Conservation (phyloP, 2,888 invertebrate genomes). For the Merodon equestris region DNA sequence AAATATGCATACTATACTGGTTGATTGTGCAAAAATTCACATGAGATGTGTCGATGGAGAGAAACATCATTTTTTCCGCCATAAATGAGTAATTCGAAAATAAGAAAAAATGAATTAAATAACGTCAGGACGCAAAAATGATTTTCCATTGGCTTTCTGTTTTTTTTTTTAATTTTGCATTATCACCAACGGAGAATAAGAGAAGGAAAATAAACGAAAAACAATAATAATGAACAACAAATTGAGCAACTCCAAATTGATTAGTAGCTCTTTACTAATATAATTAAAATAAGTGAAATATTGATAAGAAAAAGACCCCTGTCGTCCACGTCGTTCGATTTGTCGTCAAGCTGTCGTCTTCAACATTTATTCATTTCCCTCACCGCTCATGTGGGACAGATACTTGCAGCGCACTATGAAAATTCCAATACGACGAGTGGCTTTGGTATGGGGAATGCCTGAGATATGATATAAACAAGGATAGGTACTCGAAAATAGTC, state of each 20-base stretch:
- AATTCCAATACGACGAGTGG: neutral
- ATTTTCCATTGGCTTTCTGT: too few relatives aligned
- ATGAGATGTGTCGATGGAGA: constrained; percentile 23
- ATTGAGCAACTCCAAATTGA: constrained; percentile 64
- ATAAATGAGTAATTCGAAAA: constrained; percentile 2
- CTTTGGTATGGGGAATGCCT: neutral
- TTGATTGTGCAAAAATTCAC: too few relatives aligned
- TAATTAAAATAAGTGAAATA: constrained; percentile 64
- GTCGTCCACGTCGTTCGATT: constrained; percentile 26
- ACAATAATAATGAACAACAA: constrained; percentile 42
- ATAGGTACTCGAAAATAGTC: too few relatives aligned
- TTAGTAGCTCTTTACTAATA: constrained; percentile 62
- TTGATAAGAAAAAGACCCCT: constrained; percentile 48
- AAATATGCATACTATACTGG: too few relatives aligned
- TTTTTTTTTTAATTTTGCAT: too few relatives aligned
- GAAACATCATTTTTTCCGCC: constrained; percentile 22
- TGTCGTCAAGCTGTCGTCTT: constrained; percentile 9
- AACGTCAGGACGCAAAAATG: constrained; percentile 48
- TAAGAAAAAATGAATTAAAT: constrained; percentile 18
- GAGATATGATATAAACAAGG: too few relatives aligned
- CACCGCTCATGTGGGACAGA: neutral
- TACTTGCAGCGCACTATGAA: neutral
- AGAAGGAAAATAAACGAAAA: constrained; percentile 16
- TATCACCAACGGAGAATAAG: constrained; percentile 31
- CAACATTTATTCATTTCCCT: neutral